Evolutionary conservation across 2,888 invertebrate species (phyloP).

Genomic region (Zaprionus bogoriensis): DNA sequence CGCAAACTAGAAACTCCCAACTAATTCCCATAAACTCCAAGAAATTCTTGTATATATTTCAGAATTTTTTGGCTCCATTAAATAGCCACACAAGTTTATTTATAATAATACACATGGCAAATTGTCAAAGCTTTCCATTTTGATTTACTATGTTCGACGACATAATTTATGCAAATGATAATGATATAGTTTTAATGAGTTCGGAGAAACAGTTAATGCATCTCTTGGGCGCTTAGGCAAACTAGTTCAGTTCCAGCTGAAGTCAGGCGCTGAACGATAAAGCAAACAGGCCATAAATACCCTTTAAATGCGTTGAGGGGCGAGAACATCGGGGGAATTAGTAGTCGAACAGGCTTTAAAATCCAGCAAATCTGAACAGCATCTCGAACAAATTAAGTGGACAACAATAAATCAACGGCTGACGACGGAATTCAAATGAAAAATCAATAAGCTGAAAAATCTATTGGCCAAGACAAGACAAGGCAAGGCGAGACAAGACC

Average conservation of each 20-base stretch:
- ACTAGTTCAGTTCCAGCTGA: slow-evolving; percentile 42
- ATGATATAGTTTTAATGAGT: slow-evolving; percentile 31
- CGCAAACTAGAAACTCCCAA: too few relatives aligned
- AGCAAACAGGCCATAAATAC: slow-evolving; percentile 39
- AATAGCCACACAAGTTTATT: neutral
- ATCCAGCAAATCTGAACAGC: slow-evolving; percentile 62
- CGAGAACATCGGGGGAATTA: slow-evolving; percentile 29
- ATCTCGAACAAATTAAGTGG: slow-evolving; percentile 75
- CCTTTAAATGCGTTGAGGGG: neutral
- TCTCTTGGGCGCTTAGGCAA: slow-evolving; percentile 20
- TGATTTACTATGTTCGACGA: neutral
- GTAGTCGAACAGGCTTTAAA: slow-evolving; percentile 45
- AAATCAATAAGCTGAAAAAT: slow-evolving; percentile 73
- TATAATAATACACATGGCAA: slow-evolving; percentile 1
- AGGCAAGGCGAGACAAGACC: slow-evolving; percentile 12
- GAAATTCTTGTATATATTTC: too few relatives aligned
- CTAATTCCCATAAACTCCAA: too few relatives aligned
- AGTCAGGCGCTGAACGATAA: slow-evolving; percentile 26
- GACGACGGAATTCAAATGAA: slow-evolving; percentile 78
- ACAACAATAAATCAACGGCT: slow-evolving; percentile 69
- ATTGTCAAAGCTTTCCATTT: neutral
- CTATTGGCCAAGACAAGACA: slow-evolving; percentile 47
- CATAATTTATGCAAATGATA: slow-evolving; percentile 58
- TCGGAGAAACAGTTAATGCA: slow-evolving; percentile 45
- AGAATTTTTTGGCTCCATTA: too few relatives aligned